Base-by-base conservation (phyloP, 2,888 invertebrate species). In the Oscheius sp. region DNA sequence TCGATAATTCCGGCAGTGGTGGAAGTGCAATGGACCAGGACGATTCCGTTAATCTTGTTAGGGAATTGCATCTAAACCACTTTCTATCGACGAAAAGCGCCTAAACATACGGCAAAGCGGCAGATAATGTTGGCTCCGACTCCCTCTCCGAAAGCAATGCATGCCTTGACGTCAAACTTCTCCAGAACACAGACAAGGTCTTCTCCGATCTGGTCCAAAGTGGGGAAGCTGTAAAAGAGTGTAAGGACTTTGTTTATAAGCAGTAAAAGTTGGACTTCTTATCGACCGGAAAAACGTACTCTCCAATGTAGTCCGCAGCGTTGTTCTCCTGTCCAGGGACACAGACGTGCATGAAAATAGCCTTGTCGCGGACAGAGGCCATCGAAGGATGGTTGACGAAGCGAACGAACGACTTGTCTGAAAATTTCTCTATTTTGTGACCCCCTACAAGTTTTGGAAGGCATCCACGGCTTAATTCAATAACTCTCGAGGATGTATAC, bases 101-200 rank as follows among this genome's bases (percentile, higher is more conserved):
- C 32, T 11, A 35, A 33, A 29, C 48, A 48, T 85, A 91, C 91
- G 62, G 94, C 95, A 89, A 94, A 95, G 78, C 95, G 92, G 2
- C 94, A 94, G 72, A 94, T 91, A 66, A 94, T 93, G 90, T 95
- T 95, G 76, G 95, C 95, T 0, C 95, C 95, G 1, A 94, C 95
- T 1, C 95, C 95, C 89, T 95, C 95, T 1, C 95, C 95, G 65
- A 95, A 90, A 0, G 94, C 94, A 70, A 95, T 93, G 11, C 94
- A 94, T 89, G 94, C 93, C 85, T 84, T 80, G 37, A 95, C 93
- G 89, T 91, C 94, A 50, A 95, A 92, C 88, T 94, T 93, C 89
- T 95, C 94, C 87, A 95, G 90, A 10, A 95, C 93, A 53, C 93
- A 93, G 68, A 94, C 92, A 77, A 95, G 90, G 88, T 94, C 94